phyloP scores from a whole-genome alignment of 2,888 invertebrate species.

The Callyntrura guangdongensis region DNA sequence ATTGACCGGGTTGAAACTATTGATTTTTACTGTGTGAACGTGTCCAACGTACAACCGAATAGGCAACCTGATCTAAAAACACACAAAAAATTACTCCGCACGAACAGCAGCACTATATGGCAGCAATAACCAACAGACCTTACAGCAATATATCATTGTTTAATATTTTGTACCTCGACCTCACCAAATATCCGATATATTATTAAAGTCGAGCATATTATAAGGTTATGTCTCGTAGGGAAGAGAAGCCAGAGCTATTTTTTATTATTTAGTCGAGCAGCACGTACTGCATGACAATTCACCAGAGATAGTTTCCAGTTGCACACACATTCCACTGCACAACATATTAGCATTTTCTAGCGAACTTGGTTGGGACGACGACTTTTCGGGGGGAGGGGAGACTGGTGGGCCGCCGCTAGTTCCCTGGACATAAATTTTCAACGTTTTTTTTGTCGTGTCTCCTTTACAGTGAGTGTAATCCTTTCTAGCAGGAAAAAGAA shows the following conservation, averaged over 20 bases:
- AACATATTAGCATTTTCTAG: background rate
- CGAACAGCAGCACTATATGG: background rate
- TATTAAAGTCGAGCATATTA: background rate
- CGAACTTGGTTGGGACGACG: background rate
- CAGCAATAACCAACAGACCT: slow-evolving; percentile 33
- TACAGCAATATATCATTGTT: slow-evolving; percentile 32
- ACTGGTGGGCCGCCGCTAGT: background rate
- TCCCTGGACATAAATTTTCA: background rate
- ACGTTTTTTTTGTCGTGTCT: background rate
- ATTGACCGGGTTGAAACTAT: slow-evolving; percentile 34
- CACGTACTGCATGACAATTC: background rate
- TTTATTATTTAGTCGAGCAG: background rate
- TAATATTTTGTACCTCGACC: background rate
- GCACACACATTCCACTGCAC: background rate
- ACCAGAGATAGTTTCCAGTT: background rate
- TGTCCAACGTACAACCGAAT: background rate
- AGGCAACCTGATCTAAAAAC: background rate
- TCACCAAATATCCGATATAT: background rate
- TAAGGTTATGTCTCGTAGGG: background rate
- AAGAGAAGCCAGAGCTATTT: background rate
- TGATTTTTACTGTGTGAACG: slow-evolving; percentile 11
- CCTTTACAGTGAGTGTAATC: background rate
- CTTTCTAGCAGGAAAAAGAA: background rate
- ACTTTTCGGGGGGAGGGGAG: background rate
- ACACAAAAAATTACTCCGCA: slow-evolving; percentile 19